Evolutionary conservation across 2,888 invertebrate species (phyloP), one percentile per base, ranked within the genome.

Genomic region (Ochlodes sylvanus): DNA sequence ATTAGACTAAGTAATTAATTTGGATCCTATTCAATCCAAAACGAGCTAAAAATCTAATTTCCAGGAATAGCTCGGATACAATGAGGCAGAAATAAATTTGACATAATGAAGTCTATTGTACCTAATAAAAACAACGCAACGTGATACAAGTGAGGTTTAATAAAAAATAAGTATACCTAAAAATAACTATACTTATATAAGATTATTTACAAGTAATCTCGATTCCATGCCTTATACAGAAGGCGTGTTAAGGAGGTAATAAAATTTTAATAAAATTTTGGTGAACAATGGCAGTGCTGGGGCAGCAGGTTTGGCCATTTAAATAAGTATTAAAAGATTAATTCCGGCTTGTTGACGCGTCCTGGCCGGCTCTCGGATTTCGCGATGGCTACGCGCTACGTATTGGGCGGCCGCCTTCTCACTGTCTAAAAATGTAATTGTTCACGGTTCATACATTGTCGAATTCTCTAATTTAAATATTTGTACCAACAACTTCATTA

Each of bases 321-420:
- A 88, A 90, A 87, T 85, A 83, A 85, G 86, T 88, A 89, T 89
- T 86, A 88, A 90, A 87, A 84, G 87, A 92, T 91, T 91, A 91
- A 89, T 86, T 87, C 79, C 85, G 89, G 85, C 89, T 90, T 88
- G 92, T 92, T 91, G 90, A 89, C 89, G 90, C 83, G 87, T 86
- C 84, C 85, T 83, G 86, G 82, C 80, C 82, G 81, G 86, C 87
- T 89, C 88, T 92, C 87, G 87, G 83, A 85, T 89, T 89, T 87
- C 87, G 84, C 83, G 80, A 80, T 78, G 79, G 70, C 68, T 61
- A 68, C 70, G 68, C 69, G 67, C 68, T 27, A 5, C n/a, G n/a
- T n/a, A 68, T 52, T 63, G 69, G 79, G 80, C 75, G 78, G 81
- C 81, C 83, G 81, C 81, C 81, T 78, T 79, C 78, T 70, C 75